A percentile compares a stretch with the other conserved stretches of the same genome.
phyloP scores from a whole-genome alignment of 2,113 vertebrate species.

The Scomber scombrus region DNA sequence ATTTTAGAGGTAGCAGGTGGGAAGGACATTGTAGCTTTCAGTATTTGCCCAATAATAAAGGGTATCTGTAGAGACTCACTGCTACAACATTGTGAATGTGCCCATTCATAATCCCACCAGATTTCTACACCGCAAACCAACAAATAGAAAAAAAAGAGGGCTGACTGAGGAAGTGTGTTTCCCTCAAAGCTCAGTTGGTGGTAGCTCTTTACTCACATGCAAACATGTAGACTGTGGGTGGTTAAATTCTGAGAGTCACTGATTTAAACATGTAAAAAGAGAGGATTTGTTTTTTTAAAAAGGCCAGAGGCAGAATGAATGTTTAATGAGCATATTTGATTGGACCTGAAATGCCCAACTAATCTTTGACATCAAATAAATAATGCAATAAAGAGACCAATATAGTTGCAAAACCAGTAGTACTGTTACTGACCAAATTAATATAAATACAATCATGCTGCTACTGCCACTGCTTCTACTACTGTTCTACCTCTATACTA shows the following conservation, averaged over 20 bases:
- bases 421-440: too few relatives aligned
- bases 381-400: too few relatives aligned
- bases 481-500: background rate
- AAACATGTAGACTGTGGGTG: slow-evolving; percentile 8
- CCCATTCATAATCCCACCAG: too few relatives aligned
- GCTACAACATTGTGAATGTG: accelerated
- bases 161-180: background rate
- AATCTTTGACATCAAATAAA: slow-evolving; percentile 8
- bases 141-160: background rate
- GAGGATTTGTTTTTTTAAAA: too few relatives aligned
- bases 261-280: slow-evolving; percentile 28
- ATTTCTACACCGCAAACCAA: background rate
- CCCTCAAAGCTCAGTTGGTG: background rate
- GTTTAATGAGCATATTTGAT: slow-evolving; percentile 44
- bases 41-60: background rate
- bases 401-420: background rate
- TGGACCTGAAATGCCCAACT: slow-evolving; percentile 11
- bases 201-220: background rate
- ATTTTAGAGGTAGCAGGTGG: background rate
- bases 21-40: background rate
- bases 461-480: background rate
- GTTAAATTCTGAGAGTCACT: slow-evolving; percentile 4
- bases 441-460: background rate
- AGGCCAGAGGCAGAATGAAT: slow-evolving; percentile 17
- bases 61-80: background rate